Evolutionary conservation across 2,888 invertebrate species (phyloP).

Genomic region (Agrotis ipsilon): DNA sequence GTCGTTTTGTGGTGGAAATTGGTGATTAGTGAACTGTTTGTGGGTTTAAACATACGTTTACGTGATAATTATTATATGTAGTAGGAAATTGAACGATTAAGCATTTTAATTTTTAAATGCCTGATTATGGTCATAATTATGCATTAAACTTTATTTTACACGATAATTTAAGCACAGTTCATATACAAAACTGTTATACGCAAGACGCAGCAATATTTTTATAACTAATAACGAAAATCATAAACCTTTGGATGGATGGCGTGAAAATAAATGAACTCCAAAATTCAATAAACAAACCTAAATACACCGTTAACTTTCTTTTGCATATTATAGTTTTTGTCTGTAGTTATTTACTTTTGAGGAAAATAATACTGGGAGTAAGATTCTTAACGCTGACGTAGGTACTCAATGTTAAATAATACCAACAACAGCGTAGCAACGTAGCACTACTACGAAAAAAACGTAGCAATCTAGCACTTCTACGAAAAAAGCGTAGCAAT

Average conservation of each 20-base stretch:
- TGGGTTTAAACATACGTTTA: too few species aligned
- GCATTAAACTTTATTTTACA: too few species aligned
- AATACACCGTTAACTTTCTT: not conserved
- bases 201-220: too few species aligned
- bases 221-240: not conserved
- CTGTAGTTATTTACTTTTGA: not conserved
- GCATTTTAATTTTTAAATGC: too few species aligned
- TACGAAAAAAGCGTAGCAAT: constrained; percentile 18
- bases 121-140: too few species aligned
- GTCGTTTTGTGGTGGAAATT: not conserved
- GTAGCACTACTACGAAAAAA: not conserved
- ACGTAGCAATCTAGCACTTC: constrained; percentile 18
- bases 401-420: too few species aligned
- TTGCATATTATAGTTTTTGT: not conserved
- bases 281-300: not conserved
- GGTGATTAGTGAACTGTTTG: too few species aligned
- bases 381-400: too few species aligned
- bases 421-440: not conserved
- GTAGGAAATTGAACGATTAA: too few species aligned
- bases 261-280: not conserved
- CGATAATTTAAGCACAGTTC: too few species aligned
- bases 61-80: too few species aligned
- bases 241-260: not conserved
- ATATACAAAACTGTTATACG: too few species aligned
- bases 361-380: not conserved